A percentile compares a stretch with the other conserved stretches of the same genome.
Evolutionary conservation across 1,140 invertebrate species (phyloP).

Genomic region (Euwallacea similis): DNA sequence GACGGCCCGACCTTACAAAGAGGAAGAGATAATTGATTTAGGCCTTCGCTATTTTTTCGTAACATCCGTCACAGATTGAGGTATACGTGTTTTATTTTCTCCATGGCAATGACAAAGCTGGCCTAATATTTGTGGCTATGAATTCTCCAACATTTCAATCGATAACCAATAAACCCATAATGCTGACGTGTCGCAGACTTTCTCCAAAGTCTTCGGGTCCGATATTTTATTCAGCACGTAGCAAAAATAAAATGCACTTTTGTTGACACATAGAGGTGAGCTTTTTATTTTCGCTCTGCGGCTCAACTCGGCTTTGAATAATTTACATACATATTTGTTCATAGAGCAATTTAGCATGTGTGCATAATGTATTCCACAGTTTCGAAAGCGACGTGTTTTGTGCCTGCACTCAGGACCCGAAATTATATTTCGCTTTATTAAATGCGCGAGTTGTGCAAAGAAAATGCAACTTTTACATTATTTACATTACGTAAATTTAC

Average conservation of each 20-base stretch:
- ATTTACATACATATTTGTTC: conserved; percentile 7
- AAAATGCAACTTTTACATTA: conserved; percentile 2
- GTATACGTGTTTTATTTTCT: too few species aligned
- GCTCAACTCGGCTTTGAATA: conserved; percentile 3
- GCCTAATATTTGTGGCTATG: too few species aligned
- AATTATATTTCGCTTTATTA: conserved; percentile 6
- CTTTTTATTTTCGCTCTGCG: conserved; percentile 3
- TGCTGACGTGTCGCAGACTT: too few species aligned
- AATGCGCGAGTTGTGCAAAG: background rate
- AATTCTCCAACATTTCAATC: too few species aligned
- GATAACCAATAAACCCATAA: too few species aligned
- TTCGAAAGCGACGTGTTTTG: background rate
- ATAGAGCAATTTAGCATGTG: conserved; percentile 2
- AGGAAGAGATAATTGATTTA: too few species aligned
- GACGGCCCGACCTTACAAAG: too few species aligned
- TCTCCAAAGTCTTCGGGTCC: background rate
- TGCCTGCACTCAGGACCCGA: background rate
- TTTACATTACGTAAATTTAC: background rate
- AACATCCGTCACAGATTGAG: too few species aligned
- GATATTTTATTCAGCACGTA: background rate
- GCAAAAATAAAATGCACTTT: conserved; percentile 4
- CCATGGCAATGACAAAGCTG: too few species aligned
- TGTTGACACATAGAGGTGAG: background rate
- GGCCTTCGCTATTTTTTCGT: too few species aligned
- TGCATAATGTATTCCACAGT: background rate